Evolutionary conservation across 2,888 invertebrate species (phyloP), one percentile per base, ranked within the genome.

Genomic region (Ceramica pisi): DNA sequence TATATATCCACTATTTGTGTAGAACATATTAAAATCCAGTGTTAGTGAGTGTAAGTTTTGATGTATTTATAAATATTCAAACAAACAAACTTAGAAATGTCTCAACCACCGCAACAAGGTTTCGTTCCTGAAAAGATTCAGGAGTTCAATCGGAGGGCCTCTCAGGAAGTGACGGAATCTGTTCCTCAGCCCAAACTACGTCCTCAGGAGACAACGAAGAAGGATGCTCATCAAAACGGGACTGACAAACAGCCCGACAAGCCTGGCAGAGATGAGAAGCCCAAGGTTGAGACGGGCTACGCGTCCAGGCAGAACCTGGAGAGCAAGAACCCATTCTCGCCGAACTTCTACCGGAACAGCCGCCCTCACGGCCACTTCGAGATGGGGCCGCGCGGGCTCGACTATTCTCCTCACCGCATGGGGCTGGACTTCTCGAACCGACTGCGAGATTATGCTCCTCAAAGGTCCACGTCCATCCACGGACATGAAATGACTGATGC

Each of bases 321-420:
- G 23, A 92, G 87, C 77, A 95, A 95, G 87, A 95, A 95, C 51
- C 95, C 95, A 0, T 95, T 95, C 75, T 94, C 96, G 1, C 94
- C 95, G 0, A 92, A 95, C 59, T 94, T 92, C 48, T 93, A 94
- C 70, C 90, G 94, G 44, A 90, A 86, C 75, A 92, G 92, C 70
- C 84, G 95, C 21, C 89, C 92, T 2, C 95, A 95, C 62, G 95
- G 95, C 0, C 96, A 96, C 81, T 96, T 96, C 71, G 96, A 96
- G 85, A 96, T 96, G 95, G 96, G 96, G 6, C 95, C 96, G 0
- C 91, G 96, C 0, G 96, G 96, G 0, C 71, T 96, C 46, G 96
- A 96, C 84, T 96, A 95, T 80, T 96, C 96, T 0, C 96, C 96
- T 0, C 96, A 96, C 53, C 90, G 96, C 10, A 92, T 94, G 92